Evolutionary conservation across 2,888 invertebrate species (phyloP).

Genomic region (Trissolcus brochymenae): DNA sequence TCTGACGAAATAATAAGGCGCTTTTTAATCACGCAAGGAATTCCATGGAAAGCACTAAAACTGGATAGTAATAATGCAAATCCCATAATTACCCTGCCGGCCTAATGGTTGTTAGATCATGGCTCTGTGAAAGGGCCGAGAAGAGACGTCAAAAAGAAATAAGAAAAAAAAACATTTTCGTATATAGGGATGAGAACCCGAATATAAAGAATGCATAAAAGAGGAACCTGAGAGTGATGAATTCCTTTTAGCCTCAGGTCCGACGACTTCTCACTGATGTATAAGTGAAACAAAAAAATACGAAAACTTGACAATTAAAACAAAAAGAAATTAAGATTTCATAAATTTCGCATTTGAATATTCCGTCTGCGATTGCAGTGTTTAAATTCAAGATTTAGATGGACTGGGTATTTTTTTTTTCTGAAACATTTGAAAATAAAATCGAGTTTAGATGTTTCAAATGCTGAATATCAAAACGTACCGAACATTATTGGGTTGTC

Average conservation of each 20-base stretch:
- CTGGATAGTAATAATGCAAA: conserved; percentile 47
- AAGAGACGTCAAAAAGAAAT: conserved; percentile 4
- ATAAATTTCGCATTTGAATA: too few relatives aligned
- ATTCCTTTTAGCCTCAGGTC: conserved; percentile 48
- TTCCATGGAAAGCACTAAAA: conserved; percentile 34
- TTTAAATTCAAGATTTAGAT: too few relatives aligned
- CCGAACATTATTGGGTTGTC: too few relatives aligned
- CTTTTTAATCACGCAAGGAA: conserved; percentile 45
- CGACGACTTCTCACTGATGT: conserved; percentile 16
- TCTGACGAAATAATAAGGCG: conserved; percentile 24
- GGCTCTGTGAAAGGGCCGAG: conserved; percentile 4
- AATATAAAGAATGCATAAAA: conserved; percentile 48
- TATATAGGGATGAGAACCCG: conserved; percentile 27
- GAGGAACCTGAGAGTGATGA: conserved; percentile 46
- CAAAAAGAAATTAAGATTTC: too few relatives aligned
- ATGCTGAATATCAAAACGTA: too few relatives aligned
- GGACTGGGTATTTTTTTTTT: too few relatives aligned
- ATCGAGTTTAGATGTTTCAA: too few relatives aligned
- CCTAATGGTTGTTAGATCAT: conserved; percentile 41
- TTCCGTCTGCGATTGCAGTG: too few relatives aligned
- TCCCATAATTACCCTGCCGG: conserved; percentile 41
- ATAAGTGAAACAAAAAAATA: background rate
- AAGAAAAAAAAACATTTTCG: conserved; percentile 5
- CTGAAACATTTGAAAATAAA: too few relatives aligned
- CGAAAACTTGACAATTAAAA: too few relatives aligned